These are phyloP conservation scores for Podiceps cristatus DNA, from an alignment of 2,113 vertebrate species.

Conservation along the genomic window DNA sequence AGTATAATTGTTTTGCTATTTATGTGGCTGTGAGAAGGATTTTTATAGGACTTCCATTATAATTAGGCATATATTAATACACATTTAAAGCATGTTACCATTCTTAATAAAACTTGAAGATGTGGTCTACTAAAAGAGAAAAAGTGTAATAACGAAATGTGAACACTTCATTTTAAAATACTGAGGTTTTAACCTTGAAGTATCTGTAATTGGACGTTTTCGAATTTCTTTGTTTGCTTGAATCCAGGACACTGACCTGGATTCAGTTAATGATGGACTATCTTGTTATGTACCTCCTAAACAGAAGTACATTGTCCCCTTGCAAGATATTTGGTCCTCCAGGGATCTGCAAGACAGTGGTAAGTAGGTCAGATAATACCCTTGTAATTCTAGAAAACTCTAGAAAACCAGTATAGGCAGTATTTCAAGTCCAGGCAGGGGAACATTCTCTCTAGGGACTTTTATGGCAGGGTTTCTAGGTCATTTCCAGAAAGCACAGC, in stretches of 20 bases:
- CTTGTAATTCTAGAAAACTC: not conserved
- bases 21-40: slow-evolving; percentile 52
- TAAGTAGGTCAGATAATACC: not conserved
- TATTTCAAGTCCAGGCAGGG: not conserved
- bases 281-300: not conserved
- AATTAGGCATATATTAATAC: slow-evolving; percentile 72
- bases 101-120: slow-evolving; percentile 69
- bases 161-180: slow-evolving; percentile 64
- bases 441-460: not conserved
- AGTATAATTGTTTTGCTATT: slow-evolving; percentile 75
- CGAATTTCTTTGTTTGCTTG: not conserved
- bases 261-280: slow-evolving; percentile 21
- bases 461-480: not conserved
- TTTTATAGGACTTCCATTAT: slow-evolving; percentile 72
- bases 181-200: slow-evolving; percentile 53
- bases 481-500: not conserved
- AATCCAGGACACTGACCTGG: slow-evolving; percentile 30
- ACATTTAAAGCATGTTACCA: slow-evolving; percentile 65
- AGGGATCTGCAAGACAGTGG: not conserved
- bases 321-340: not conserved
- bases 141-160: slow-evolving; percentile 55
- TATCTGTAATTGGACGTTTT: slow-evolving; percentile 5
- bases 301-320: not conserved
- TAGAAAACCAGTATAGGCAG: not conserved
- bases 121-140: slow-evolving; percentile 56